Base-by-base conservation (phyloP, 2,797 vertebrate genomes). In the Clarias fuscus region DNA sequence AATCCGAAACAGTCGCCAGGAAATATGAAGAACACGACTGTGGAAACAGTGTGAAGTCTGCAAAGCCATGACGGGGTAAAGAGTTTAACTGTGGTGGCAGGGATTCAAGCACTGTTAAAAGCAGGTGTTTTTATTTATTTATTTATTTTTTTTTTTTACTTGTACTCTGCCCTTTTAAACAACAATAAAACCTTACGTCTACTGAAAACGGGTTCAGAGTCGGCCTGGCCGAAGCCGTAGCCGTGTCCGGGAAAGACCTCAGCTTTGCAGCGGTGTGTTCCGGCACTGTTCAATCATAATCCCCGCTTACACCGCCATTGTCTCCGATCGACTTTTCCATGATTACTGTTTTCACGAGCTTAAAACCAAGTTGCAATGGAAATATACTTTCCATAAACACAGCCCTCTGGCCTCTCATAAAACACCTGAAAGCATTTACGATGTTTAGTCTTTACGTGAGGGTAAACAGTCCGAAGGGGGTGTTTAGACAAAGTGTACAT, bases 261-360 rank as follows among this genome's bases (percentile, higher is more conserved):
- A 24, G 22, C 56, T 27, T 72, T 61, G 82, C 30, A 83, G 14
- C 67, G 8, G 33, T 61, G 17, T n/a, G 68, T 58, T 56, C 67
- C 67, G 61, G 65, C 68, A 17, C 78, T 17, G 7, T 37, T 80
- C 61, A 83, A n/a, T 82, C 85, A 56, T 88, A 71, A 85, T 83
- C 86, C 85, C 79, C 64, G 75, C 84, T 79, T 82, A 77, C 73
- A 89, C 82, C 67, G 61, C 68, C 59, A 85, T 89, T 68, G 88
- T 88, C 83, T 72, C 84, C 70, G 80, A 84, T 85, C 90, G 81
- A 79, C 89, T 88, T 88, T 86, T 24, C 79, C 91, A 88, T 92
- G 92, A 94, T 93, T 92, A 88, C 79, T 90, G 91, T 93, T 93
- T 93, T 91, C 62, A 76, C 90, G 27, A 67, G 71, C 85, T 78